Evolutionary conservation across 2,113 vertebrate species (phyloP).

Genomic region (Sorex fumeus): DNA sequence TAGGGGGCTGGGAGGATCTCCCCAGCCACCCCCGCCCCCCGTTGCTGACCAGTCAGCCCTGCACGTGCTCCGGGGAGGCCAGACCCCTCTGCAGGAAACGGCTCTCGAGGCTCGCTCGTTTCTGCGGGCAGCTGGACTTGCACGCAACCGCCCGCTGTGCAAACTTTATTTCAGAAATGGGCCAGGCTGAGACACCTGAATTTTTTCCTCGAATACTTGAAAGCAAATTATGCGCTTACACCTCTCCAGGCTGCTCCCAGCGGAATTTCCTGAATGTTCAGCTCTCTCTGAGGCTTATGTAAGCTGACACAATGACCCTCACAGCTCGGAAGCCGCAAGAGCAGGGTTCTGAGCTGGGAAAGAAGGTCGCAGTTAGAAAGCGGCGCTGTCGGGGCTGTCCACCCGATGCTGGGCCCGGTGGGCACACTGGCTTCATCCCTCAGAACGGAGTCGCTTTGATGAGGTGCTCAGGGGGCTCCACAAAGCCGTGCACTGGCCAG

Average conservation of each 20-base stretch:
- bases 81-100: conserved; percentile 41
- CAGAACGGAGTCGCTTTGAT: conserved; percentile 60
- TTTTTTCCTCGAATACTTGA: conserved; percentile 75
- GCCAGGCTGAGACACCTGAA: conserved; percentile 69
- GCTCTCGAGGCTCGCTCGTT: conserved; percentile 20
- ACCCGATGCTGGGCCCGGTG: conserved; percentile 23
- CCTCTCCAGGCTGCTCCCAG: conserved; percentile 65
- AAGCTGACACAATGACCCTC: conserved; percentile 78
- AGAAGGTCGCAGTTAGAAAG: conserved; percentile 62
- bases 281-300: conserved; percentile 70
- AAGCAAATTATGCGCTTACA: conserved; percentile 49
- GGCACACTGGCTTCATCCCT: conserved; percentile 16
- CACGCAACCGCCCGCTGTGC: conserved; percentile 39
- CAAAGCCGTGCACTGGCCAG: conserved; percentile 46
- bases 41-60: neutral
- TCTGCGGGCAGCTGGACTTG: conserved; percentile 34
- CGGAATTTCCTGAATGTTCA: conserved; percentile 70
- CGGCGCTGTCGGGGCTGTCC: conserved; percentile 12
- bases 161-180: conserved; percentile 67
- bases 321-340: conserved; percentile 69
- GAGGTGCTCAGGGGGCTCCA: conserved; percentile 42
- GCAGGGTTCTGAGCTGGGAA: conserved; percentile 60
- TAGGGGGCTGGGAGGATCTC: conserved; percentile 10
- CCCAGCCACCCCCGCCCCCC: neutral
- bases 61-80: neutral